Percentiles rank a stretch among this genome's conserved stretches.
Evolutionary conservation across 2,888 invertebrate genomes (phyloP).

Genomic region (Terebella lapidaria): DNA sequence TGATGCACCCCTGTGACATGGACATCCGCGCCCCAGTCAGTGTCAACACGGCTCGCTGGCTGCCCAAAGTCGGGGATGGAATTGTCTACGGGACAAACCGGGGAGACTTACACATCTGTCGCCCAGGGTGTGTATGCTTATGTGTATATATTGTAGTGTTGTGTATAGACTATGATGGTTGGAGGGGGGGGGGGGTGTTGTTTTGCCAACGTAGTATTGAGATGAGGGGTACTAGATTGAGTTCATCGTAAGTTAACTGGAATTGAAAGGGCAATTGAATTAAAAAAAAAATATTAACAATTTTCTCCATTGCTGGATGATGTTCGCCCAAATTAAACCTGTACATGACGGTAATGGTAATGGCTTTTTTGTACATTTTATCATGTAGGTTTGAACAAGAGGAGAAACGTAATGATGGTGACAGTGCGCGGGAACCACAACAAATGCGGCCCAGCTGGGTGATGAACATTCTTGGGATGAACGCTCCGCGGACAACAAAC

Average conservation of each 20-base stretch:
- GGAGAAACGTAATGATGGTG: neutral
- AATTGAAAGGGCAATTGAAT: no score
- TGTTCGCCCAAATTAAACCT: no score
- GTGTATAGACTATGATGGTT: no score
- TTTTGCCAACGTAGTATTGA: no score
- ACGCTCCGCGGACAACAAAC: conserved; percentile 23
- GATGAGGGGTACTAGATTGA: no score
- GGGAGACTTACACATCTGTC: conserved; percentile 61
- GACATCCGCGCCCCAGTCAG: conserved; percentile 60
- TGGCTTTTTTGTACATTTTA: no score
- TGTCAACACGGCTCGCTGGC: conserved; percentile 79
- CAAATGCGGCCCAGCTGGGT: conserved; percentile 12
- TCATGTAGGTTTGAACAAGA: conserved; percentile 8
- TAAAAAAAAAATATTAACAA: no score
- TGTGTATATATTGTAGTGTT: neutral
- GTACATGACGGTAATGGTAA: no score
- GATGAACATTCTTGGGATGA: conserved; percentile 24
- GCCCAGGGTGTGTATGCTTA: conserved; percentile 9
- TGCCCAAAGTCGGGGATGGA: conserved; percentile 77
- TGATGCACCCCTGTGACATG: conserved; percentile 35
- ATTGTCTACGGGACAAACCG: conserved; percentile 80
- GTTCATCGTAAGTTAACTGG: no score
- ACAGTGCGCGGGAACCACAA: conserved; percentile 3
- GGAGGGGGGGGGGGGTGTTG: no score
- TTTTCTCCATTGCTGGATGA: no score